Percentiles rank a stretch among this genome's conserved stretches.
Conservation (phyloP, 2,888 invertebrate species). For the Melanostoma scalare region DNA sequence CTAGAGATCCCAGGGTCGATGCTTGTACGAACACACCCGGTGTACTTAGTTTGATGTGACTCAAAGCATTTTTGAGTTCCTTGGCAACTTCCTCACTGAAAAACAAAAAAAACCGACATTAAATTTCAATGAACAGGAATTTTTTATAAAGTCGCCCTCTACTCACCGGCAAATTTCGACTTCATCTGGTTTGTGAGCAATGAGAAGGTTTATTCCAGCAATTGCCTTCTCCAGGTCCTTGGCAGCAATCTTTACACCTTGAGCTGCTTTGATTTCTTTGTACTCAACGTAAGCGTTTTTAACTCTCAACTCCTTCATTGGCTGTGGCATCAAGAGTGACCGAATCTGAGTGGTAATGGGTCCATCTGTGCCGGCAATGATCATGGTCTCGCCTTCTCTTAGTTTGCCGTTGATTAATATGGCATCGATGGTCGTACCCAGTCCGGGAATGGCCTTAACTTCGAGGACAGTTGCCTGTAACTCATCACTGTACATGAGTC, state of each 20-base stretch:
- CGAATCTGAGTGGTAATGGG: conserved; percentile 98
- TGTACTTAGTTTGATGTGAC: conserved; percentile 94
- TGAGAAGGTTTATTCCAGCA: conserved; percentile 95
- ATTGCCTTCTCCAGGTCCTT: conserved; percentile 99
- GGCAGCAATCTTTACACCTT: conserved; percentile 99
- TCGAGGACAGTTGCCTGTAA: conserved; percentile 93
- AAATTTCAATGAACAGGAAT: neutral
- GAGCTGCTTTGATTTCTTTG: conserved; percentile 97
- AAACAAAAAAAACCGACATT: neutral
- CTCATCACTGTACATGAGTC: conserved; percentile 95
- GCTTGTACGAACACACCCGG: conserved; percentile 99
- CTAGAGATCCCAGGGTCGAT: conserved; percentile 98
- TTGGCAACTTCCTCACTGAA: conserved; percentile 91
- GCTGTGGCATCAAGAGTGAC: conserved; percentile 98
- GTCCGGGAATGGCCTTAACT: conserved; percentile 97
- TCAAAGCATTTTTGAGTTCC: conserved; percentile 94
- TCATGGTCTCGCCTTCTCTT: conserved; percentile 95
- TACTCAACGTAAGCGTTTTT: conserved; percentile 98
- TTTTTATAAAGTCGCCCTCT: no score
- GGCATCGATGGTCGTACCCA: conserved; percentile 99
- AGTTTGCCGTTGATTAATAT: conserved; percentile 98
- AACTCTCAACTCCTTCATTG: conserved; percentile 97
- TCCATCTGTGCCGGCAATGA: conserved; percentile 98
- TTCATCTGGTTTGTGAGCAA: conserved; percentile 97
- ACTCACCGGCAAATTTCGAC: conserved; percentile 90